Percentiles rank a stretch among this genome's conserved stretches.
Evolutionary conservation across 1,140 invertebrate species (phyloP).

Genomic region (Eubasilissa regina): DNA sequence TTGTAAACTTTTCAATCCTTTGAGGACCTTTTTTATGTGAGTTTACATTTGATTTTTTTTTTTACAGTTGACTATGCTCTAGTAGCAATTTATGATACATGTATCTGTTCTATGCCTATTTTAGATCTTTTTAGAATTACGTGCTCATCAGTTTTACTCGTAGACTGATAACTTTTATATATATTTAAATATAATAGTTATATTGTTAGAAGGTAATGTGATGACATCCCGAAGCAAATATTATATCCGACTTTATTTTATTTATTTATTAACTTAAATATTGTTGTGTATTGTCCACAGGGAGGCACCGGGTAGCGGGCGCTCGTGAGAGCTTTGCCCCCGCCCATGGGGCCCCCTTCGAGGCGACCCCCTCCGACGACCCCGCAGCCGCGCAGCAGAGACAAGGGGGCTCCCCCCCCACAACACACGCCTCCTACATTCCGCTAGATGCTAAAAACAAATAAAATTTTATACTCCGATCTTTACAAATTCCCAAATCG

Average conservation of each 20-base stretch:
- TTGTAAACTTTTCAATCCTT: too few relatives aligned
- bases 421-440: background rate
- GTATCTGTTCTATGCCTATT: too few relatives aligned
- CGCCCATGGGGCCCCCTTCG: conserved; percentile 40
- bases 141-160: too few relatives aligned
- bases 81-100: too few relatives aligned
- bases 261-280: background rate
- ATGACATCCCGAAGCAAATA: too few relatives aligned
- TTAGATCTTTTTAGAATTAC: too few relatives aligned
- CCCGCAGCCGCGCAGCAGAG: conserved; percentile 34
- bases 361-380: conserved; percentile 33
- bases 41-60: too few relatives aligned
- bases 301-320: conserved; percentile 29
- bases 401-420: background rate
- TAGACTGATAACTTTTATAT: too few relatives aligned
- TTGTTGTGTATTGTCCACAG: conserved; percentile 13
- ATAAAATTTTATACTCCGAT: conserved; percentile 26
- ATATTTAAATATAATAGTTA: too few relatives aligned
- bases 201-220: too few relatives aligned
- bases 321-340: conserved; percentile 35
- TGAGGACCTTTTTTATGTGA: too few relatives aligned
- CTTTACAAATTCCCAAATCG: conserved; percentile 20
- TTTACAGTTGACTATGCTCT: too few relatives aligned
- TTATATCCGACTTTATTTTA: background rate
- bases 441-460: conserved; percentile 17